phyloP scores from a whole-genome alignment of 2,888 invertebrate genomes.

The Slavum lentiscoides region DNA sequence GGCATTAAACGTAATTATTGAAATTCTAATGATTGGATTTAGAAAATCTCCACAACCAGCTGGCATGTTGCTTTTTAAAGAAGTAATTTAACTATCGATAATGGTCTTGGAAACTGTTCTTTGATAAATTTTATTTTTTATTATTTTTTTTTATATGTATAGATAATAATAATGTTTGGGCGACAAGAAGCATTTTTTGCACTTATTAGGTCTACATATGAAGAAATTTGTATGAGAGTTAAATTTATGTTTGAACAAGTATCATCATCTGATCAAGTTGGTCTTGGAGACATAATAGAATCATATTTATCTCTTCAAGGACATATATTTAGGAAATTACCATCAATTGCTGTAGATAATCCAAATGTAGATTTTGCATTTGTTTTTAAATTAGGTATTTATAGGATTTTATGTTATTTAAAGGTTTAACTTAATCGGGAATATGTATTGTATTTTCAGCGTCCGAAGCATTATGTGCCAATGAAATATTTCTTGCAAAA shows the following conservation, averaged over 20 bases:
- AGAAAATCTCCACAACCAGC: slow-evolving; percentile 44
- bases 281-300: slow-evolving; percentile 45
- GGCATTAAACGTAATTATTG: slow-evolving; percentile 34
- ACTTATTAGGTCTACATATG: slow-evolving; percentile 40
- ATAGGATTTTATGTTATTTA: neutral
- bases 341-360: slow-evolving; percentile 31
- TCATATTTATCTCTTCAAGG: slow-evolving; percentile 50
- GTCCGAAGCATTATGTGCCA: slow-evolving; percentile 64
- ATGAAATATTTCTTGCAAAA: slow-evolving; percentile 67
- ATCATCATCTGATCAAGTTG: slow-evolving; percentile 21
- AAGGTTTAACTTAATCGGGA: neutral
- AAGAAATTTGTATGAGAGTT: slow-evolving; percentile 47
- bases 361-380: slow-evolving; percentile 42
- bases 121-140: neutral
- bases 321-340: slow-evolving; percentile 40
- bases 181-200: slow-evolving; percentile 17
- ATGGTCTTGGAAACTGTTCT: neutral
- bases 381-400: slow-evolving; percentile 40
- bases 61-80: slow-evolving; percentile 46
- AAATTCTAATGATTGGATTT: slow-evolving; percentile 49
- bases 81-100: slow-evolving; percentile 20
- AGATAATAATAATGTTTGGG: slow-evolving; percentile 45
- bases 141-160: neutral
- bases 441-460: slow-evolving; percentile 17
- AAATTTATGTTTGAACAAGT: slow-evolving; percentile 39